Conservation (phyloP, 1,140 invertebrate species). For the Anastrepha obliqua region DNA sequence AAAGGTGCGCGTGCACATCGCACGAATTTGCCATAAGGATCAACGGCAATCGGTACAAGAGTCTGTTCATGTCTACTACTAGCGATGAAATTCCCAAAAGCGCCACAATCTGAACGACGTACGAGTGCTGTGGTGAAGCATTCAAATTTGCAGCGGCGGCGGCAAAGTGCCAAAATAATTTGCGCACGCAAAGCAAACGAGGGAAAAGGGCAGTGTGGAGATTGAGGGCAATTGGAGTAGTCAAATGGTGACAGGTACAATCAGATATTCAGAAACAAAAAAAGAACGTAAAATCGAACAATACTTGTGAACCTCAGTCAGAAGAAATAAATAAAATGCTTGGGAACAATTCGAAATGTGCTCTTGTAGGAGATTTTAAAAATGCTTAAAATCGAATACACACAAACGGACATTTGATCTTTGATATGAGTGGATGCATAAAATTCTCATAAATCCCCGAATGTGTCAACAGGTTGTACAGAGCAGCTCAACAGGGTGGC, state of each 20-base stretch:
- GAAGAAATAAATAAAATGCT: not conserved
- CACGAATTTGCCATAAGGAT: conserved; percentile 46
- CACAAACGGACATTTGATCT: not conserved
- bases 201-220: not conserved
- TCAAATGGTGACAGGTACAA: conserved; percentile 34
- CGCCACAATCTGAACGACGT: not conserved
- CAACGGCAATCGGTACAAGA: not conserved
- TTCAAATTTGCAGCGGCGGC: not conserved
- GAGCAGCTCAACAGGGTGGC: conserved; percentile 10
- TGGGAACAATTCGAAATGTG: not conserved
- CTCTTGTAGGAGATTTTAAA: not conserved
- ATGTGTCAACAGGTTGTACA: conserved; percentile 22
- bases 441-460: conserved; percentile 21
- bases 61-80: not conserved
- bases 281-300: not conserved
- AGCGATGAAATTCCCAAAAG: not conserved
- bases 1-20: conserved; percentile 38
- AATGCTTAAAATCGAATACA: too few relatives aligned
- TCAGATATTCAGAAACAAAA: not conserved
- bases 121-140: not conserved
- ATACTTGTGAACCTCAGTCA: not conserved
- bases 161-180: not conserved
- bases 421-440: not conserved
- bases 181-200: not conserved
- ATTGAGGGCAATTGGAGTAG: not conserved